Evolutionary conservation across 2,888 invertebrate genomes (phyloP).

Genomic region (Lysandra bellargus): DNA sequence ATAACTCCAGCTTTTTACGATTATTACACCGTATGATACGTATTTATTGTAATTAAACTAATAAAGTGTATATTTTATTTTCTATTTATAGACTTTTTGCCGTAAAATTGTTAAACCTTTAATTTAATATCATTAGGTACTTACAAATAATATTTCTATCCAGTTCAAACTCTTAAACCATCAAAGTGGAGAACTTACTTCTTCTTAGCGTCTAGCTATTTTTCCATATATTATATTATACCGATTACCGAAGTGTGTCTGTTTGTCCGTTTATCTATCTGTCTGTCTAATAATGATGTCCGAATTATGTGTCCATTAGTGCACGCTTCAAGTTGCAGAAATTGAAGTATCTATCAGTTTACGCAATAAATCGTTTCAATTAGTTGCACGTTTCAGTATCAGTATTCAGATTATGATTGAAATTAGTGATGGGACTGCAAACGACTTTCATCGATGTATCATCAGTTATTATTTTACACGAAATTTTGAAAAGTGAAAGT

Average conservation of each 20-base stretch:
- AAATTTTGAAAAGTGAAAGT: too few species aligned
- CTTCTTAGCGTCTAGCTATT: too few species aligned
- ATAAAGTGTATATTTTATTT: slow-evolving; percentile 1
- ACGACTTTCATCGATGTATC: not conserved
- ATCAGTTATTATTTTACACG: not conserved
- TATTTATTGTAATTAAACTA: not conserved
- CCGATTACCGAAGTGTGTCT: too few species aligned
- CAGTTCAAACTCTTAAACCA: too few species aligned
- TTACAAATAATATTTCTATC: too few species aligned
- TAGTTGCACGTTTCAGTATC: slow-evolving; percentile 11
- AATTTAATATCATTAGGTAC: too few species aligned
- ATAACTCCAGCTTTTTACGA: slow-evolving; percentile 19
- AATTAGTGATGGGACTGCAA: not conserved
- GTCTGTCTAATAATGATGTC: too few species aligned
- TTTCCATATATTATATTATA: too few species aligned
- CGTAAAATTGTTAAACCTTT: not conserved
- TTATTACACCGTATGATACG: not conserved
- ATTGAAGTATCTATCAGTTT: slow-evolving; percentile 9
- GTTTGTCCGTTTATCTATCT: too few species aligned
- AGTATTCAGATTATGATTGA: not conserved
- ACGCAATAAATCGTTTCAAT: slow-evolving; percentile 15
- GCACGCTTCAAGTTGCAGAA: not conserved
- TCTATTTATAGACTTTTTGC: not conserved
- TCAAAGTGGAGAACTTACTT: too few species aligned
- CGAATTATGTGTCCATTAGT: not conserved